Percentiles rank a stretch among this genome's conserved stretches.
phyloP scores from a whole-genome alignment of 1,140 invertebrate genomes.

The Pseudomyrmex pallidus region DNA sequence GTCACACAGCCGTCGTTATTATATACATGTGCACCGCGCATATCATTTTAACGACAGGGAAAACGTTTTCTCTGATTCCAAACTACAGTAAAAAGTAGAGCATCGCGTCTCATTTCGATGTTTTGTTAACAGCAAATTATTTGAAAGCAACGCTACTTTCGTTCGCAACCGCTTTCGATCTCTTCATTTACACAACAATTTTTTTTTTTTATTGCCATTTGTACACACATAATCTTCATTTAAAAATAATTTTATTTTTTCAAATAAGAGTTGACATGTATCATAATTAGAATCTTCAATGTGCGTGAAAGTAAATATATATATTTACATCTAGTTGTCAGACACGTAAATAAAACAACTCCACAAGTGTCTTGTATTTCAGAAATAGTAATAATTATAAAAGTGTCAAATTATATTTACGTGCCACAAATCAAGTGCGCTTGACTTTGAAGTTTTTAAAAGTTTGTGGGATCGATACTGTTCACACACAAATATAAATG shows the following conservation, averaged over 20 bases:
- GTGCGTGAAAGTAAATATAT: too few relatives aligned
- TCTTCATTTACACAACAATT: too few relatives aligned
- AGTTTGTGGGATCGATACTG: conserved; percentile 55
- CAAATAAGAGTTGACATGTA: too few relatives aligned
- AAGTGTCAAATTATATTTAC: conserved; percentile 72
- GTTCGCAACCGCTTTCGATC: too few relatives aligned
- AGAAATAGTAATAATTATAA: conserved; percentile 70
- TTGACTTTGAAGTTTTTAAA: conserved; percentile 61
- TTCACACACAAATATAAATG: too few relatives aligned
- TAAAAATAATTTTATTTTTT: too few relatives aligned
- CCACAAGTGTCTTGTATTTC: neutral
- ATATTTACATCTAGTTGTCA: too few relatives aligned
- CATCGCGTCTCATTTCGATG: neutral
- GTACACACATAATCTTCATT: too few relatives aligned
- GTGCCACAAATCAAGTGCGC: conserved; percentile 63
- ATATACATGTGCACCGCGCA: conserved; percentile 41
- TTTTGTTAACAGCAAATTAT: conserved; percentile 37
- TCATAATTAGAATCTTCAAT: too few relatives aligned
- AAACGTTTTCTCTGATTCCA: conserved; percentile 39
- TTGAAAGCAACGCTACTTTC: conserved; percentile 17
- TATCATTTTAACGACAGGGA: conserved; percentile 59
- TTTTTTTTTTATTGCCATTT: too few relatives aligned
- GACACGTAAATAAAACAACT: too few relatives aligned
- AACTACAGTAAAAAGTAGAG: conserved; percentile 42
- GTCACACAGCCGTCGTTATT: conserved; percentile 24